phyloP scores from a whole-genome alignment of 2,113 vertebrate genomes.

The Triplophysa tibetana region DNA sequence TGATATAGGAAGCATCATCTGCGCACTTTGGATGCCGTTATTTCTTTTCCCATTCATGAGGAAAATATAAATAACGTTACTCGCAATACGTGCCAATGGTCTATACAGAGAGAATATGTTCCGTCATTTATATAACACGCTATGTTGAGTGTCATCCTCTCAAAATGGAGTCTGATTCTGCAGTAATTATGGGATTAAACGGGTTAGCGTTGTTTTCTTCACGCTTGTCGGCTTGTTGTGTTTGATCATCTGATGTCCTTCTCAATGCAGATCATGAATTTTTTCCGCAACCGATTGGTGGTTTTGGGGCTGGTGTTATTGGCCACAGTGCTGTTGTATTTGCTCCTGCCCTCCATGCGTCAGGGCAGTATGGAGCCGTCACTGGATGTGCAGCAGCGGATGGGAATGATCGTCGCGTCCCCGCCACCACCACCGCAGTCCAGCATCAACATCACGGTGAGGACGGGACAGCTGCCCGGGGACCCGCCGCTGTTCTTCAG shows the following conservation, averaged over 20 bases:
- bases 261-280: conserved; percentile 66
- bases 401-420: conserved; percentile 54
- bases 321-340: conserved; percentile 80
- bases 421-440: conserved; percentile 54
- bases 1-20: not conserved
- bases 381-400: conserved; percentile 66
- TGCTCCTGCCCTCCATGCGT: conserved; percentile 79
- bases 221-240: not conserved
- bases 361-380: conserved; percentile 74
- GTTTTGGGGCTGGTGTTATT: conserved; percentile 81
- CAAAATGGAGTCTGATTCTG: conserved; percentile 11
- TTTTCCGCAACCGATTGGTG: conserved; percentile 75
- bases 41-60: not conserved
- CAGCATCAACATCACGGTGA: conserved; percentile 72
- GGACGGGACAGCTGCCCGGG: conserved; percentile 74
- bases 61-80: not conserved
- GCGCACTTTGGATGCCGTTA: conserved; percentile 11
- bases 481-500: conserved; percentile 85
- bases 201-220: not conserved
- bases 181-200: conserved; percentile 14
- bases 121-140: not conserved
- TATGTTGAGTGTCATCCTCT: not conserved
- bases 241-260: conserved; percentile 44
- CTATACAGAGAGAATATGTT: not conserved
- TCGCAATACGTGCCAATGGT: not conserved